phyloP scores from a whole-genome alignment of 2,797 vertebrate species.

The Sphenodon punctatus region DNA sequence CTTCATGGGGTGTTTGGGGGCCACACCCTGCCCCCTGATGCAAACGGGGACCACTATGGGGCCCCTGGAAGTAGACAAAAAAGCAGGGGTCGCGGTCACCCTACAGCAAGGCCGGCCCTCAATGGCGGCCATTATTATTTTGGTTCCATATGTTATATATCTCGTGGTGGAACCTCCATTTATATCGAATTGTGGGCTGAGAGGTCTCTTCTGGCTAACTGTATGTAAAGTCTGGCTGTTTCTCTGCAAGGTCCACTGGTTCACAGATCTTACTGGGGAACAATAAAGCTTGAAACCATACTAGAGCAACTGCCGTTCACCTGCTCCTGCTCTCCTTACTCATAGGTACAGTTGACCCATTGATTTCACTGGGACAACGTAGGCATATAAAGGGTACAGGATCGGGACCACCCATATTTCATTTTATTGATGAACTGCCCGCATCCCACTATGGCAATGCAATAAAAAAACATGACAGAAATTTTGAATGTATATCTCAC shows the following conservation, averaged over 20 bases:
- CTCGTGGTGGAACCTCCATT: fast-evolving
- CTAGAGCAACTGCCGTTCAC: too few species aligned
- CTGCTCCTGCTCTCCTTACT: too few species aligned
- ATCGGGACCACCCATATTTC: neutral
- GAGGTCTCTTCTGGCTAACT: neutral
- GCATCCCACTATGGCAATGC: neutral
- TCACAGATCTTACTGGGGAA: neutral
- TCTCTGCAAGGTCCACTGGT: neutral
- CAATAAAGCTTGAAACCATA: neutral
- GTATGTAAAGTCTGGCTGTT: neutral
- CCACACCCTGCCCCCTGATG: too few species aligned
- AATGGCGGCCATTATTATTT: neutral
- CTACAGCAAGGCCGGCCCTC: too few species aligned
- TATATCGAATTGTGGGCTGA: neutral
- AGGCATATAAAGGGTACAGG: fast-evolving
- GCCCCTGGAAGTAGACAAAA: too few species aligned
- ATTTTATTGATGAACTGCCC: neutral
- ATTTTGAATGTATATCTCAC: too few species aligned
- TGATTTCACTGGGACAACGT: fast-evolving
- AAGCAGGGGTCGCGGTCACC: too few species aligned
- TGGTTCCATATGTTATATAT: fast-evolving
- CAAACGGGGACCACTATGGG: too few species aligned
- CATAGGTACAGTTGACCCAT: neutral
- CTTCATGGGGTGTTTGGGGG: too few species aligned
- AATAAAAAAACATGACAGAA: too few species aligned